phyloP scores from a whole-genome alignment of 2,888 invertebrate genomes.

The Monopis laevigella region DNA sequence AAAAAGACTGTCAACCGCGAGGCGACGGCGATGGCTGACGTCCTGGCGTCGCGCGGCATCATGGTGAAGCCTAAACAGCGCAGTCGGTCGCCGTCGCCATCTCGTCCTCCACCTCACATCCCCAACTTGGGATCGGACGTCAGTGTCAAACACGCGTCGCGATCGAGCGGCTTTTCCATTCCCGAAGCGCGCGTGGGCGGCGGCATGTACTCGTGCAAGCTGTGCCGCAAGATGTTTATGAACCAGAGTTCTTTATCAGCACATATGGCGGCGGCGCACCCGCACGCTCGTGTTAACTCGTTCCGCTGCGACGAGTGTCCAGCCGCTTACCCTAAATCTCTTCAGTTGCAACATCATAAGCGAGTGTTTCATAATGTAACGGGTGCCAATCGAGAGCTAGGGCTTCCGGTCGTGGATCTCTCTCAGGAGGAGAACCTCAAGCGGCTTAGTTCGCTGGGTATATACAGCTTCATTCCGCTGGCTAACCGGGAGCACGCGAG shows the following conservation, averaged over 20 bases:
- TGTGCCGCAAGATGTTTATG: constrained; percentile 58
- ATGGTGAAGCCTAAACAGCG: constrained; percentile 77
- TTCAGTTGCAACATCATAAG: constrained; percentile 72
- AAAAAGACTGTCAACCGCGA: constrained; percentile 69
- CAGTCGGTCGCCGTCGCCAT: constrained; percentile 50
- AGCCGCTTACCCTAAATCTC: constrained; percentile 75
- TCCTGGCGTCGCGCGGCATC: constrained; percentile 79
- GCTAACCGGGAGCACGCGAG: constrained; percentile 70
- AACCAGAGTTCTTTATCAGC: constrained; percentile 42
- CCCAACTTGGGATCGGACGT: constrained; percentile 58
- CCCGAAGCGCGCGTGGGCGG: constrained; percentile 52
- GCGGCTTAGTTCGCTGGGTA: constrained; percentile 72
- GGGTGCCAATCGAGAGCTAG: constrained; percentile 67
- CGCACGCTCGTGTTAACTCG: constrained; percentile 42
- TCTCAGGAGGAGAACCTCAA: constrained; percentile 73
- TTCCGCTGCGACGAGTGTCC: constrained; percentile 77
- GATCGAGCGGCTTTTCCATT: constrained; percentile 48
- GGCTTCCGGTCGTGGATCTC: constrained; percentile 77
- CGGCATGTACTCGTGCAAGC: constrained; percentile 45
- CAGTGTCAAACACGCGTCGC: constrained; percentile 63
- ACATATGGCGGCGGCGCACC: constrained; percentile 50
- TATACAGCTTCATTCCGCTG: constrained; percentile 78
- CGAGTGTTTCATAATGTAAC: constrained; percentile 54
- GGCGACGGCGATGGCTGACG: constrained; percentile 79
- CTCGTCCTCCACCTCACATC: constrained; percentile 51